Evolutionary conservation across 2,888 invertebrate species (phyloP).

Genomic region (Gasteruption jaculator): DNA sequence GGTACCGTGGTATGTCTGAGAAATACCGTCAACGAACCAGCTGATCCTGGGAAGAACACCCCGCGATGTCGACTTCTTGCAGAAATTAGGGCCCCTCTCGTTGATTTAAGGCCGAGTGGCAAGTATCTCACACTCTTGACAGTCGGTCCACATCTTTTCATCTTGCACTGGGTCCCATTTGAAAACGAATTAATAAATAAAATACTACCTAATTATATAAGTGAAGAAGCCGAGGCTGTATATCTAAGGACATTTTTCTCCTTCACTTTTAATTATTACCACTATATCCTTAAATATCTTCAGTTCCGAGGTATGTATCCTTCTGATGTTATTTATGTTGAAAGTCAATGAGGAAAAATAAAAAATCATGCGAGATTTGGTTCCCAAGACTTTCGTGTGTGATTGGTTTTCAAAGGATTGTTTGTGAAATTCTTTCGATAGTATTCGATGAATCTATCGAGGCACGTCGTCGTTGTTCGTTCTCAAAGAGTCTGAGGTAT

Average conservation of each 20-base stretch:
- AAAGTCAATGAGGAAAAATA: constrained; percentile 20
- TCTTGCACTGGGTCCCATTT: constrained; percentile 21
- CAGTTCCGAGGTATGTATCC: too few species aligned
- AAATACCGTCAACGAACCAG: constrained; percentile 47
- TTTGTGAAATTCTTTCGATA: constrained; percentile 51
- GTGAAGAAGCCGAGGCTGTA: constrained; percentile 23
- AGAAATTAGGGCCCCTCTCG: constrained; percentile 47
- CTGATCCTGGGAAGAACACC: constrained; percentile 52
- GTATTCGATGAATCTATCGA: constrained; percentile 53
- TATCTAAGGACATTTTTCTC: too few species aligned
- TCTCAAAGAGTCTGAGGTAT: constrained; percentile 33
- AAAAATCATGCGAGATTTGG: constrained; percentile 20
- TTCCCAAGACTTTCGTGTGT: constrained; percentile 45
- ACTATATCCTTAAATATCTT: too few species aligned
- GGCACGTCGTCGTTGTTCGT: constrained; percentile 45
- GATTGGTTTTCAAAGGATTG: constrained; percentile 45
- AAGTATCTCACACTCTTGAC: constrained; percentile 43
- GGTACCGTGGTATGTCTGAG: constrained; percentile 43
- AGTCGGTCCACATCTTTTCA: constrained; percentile 21
- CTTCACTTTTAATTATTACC: too few species aligned
- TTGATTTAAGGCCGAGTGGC: constrained; percentile 46
- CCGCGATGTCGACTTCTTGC: constrained; percentile 44
- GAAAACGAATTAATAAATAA: too few species aligned
- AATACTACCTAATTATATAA: too few species aligned
- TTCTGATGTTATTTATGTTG: too few species aligned